Base-by-base conservation (phyloP, 2,888 invertebrate species). In the Xestia c-nigrum region DNA sequence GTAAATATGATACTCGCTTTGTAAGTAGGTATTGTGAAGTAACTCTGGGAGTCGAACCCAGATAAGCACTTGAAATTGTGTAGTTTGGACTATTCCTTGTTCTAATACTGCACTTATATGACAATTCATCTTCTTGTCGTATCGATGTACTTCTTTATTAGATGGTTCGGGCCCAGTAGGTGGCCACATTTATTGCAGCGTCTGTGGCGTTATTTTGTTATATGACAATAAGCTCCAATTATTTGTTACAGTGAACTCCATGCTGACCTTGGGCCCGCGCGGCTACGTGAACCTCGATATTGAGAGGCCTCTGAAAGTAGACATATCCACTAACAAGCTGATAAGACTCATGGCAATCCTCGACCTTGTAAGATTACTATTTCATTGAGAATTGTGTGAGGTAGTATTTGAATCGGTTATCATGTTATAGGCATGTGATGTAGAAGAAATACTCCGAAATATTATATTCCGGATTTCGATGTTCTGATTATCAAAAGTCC, bases 301-400 rank as follows among this genome's bases (percentile, higher is more conserved):
- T 16, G 96, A 96, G 73, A 88, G 95, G 3, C 96, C 96, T 0
- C 84, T 95, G 1, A 86, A 92, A n/a, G 3, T 95, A 0, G 91
- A 94, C 38, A 82, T 96, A 0, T 92, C 91, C 72, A 82, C 87
- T 0, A 93, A 95, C 38, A 89, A 90, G 12, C 59, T 95, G n/a
- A 81, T 59, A 2, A 89, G 94, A 9, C 71, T 96, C 0, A 89
- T 82, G 43, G 84, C 76, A 4, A 94, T 94, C 61, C 43, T 47
- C 2, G 24, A 5, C 16, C 63, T 90, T 72, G 88, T 89, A 74
- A 87, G 80, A 19, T 84, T 21, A 57, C 12, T 38, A 38, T 38
- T 38, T 38, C 38, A 38, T 61, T 61, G 19, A 61, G 59, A 61
- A 61, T 38, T 31, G 9, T 38, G 9, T 61, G 31, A 3, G 21